phyloP scores from a whole-genome alignment of 2,888 invertebrate species.

The Eupithecia vulgata region DNA sequence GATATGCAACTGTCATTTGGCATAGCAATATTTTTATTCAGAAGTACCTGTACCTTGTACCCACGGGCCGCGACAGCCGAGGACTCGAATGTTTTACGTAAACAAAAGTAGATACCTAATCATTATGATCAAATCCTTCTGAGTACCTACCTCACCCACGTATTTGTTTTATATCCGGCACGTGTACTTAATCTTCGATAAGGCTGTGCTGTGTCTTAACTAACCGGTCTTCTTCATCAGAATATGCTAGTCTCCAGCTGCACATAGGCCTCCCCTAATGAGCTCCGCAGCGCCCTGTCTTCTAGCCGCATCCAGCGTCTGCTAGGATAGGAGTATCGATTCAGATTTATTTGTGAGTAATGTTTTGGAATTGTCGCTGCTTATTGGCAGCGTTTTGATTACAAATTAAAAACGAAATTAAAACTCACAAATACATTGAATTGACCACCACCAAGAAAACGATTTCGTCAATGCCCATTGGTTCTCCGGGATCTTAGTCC shows the following conservation, averaged over 20 bases:
- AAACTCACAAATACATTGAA: too few relatives aligned
- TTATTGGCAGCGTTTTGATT: too few relatives aligned
- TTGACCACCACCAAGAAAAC: too few relatives aligned
- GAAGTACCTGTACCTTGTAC: background rate
- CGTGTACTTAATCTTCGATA: background rate
- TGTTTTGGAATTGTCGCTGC: too few relatives aligned
- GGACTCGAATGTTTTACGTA: background rate
- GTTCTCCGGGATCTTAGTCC: background rate
- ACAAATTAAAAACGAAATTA: too few relatives aligned
- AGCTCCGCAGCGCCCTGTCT: too few relatives aligned
- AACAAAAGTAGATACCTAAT: background rate
- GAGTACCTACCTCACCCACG: background rate
- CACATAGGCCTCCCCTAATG: background rate
- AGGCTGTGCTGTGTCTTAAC: background rate
- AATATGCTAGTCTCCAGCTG: background rate
- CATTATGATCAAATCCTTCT: background rate
- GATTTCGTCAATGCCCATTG: background rate
- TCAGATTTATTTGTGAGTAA: too few relatives aligned
- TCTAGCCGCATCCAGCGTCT: too few relatives aligned
- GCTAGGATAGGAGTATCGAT: too few relatives aligned
- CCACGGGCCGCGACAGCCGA: too few relatives aligned
- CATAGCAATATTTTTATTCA: conserved; percentile 36
- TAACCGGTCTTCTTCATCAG: background rate
- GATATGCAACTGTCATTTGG: conserved; percentile 60
- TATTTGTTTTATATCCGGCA: background rate